phyloP scores from a whole-genome alignment of 2,888 invertebrate genomes.

The Leptothorax acervorum region DNA sequence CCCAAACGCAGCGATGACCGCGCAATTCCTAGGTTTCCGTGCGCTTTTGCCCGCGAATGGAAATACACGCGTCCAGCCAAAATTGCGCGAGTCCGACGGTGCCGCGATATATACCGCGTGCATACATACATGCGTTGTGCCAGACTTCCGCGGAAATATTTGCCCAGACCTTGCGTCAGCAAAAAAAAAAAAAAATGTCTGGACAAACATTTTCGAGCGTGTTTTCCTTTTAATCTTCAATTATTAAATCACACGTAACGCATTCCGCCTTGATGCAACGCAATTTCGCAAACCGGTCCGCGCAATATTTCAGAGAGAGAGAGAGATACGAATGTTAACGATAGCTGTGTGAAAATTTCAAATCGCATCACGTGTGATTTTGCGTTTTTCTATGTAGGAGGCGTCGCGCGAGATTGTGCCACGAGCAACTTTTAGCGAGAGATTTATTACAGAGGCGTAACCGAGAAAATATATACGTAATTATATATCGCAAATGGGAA shows the following conservation, averaged over 20 bases:
- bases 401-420: not conserved
- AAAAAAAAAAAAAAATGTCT: slow-evolving; percentile 24
- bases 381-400: not conserved
- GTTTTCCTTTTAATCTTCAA: slow-evolving; percentile 42
- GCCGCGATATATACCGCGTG: not conserved
- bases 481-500: slow-evolving; percentile 29
- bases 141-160: slow-evolving; percentile 39
- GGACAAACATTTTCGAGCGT: slow-evolving; percentile 8
- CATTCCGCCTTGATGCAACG: not conserved
- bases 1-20: slow-evolving; percentile 42
- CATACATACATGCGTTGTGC: not conserved
- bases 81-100: slow-evolving; percentile 15
- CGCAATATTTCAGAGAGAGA: not conserved
- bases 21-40: slow-evolving; percentile 53
- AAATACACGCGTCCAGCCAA: slow-evolving; percentile 32
- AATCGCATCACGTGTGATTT: not conserved
- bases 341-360: slow-evolving; percentile 25
- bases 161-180: slow-evolving; percentile 24
- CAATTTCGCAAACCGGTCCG: slow-evolving; percentile 25
- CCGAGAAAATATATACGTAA: slow-evolving; percentile 7
- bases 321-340: not conserved
- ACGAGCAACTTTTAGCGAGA: not conserved
- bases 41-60: slow-evolving; percentile 20
- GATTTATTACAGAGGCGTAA: slow-evolving; percentile 1
- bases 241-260: slow-evolving; percentile 35